Percentiles rank a stretch among this genome's conserved stretches.
These are phyloP conservation scores for Cherax quadricarinatus DNA, from an alignment of 1,140 invertebrate genomes.

Conservation along the genomic window DNA sequence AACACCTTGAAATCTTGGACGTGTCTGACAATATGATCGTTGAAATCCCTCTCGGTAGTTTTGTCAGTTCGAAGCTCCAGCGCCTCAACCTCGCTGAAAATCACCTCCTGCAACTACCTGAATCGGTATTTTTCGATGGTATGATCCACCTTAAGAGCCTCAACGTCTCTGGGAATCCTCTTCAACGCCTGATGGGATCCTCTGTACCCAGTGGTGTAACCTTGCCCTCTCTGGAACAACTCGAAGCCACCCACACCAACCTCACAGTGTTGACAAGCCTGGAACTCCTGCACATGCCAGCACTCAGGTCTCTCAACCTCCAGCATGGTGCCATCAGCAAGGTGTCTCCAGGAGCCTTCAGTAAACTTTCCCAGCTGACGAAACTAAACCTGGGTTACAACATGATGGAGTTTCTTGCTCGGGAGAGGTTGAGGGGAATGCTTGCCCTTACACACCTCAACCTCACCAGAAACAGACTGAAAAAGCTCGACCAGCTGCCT, in stretches of 20 bases:
- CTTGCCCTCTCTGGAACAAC: constrained; percentile 70
- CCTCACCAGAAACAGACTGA: constrained; percentile 67
- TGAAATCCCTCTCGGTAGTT: constrained; percentile 84
- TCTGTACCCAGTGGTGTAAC: constrained; percentile 19
- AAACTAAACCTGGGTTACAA: constrained; percentile 89
- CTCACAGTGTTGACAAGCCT: constrained; percentile 81
- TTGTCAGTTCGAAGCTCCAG: constrained; percentile 49
- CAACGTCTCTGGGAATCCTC: constrained; percentile 91
- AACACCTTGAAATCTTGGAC: constrained; percentile 84
- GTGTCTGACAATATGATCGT: constrained; percentile 90
- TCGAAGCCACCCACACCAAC: constrained; percentile 89
- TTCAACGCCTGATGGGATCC: constrained; percentile 84
- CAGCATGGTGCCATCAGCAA: constrained; percentile 89
- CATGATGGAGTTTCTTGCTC: constrained; percentile 87
- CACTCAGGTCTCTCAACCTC: constrained; percentile 86
- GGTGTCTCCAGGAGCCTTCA: constrained; percentile 87
- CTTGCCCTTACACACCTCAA: constrained; percentile 73
- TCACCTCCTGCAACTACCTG: constrained; percentile 81
- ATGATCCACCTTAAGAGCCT: constrained; percentile 84
- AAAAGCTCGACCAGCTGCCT: constrained; percentile 69
- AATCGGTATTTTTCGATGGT: constrained; percentile 57
- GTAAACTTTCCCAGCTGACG: constrained; percentile 53
- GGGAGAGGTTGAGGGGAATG: constrained; percentile 84
- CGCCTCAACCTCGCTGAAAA: constrained; percentile 90
- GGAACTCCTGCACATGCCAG: constrained; percentile 84